A percentile compares a stretch with the other conserved stretches of the same genome.
phyloP scores from a whole-genome alignment of 2,888 invertebrate species.

The Fragum fragum region DNA sequence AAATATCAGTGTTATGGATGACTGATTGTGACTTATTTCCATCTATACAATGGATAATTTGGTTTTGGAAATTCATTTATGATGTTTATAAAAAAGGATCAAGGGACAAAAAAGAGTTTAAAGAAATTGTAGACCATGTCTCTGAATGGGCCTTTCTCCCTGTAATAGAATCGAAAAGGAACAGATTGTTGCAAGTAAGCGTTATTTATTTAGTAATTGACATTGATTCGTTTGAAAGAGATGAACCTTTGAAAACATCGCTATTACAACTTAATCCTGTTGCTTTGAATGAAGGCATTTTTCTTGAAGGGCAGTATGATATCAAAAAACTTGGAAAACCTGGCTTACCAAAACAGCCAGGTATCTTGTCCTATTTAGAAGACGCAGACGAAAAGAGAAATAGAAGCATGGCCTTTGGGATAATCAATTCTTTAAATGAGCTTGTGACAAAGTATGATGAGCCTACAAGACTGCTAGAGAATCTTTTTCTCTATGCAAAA shows the following conservation, averaged over 20 bases:
- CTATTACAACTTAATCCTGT: background rate
- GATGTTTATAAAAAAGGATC: background rate
- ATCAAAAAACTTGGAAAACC: background rate
- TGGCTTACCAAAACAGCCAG: too few relatives aligned
- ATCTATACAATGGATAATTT: background rate
- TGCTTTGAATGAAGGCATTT: background rate
- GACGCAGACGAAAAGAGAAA: background rate
- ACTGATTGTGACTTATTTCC: background rate
- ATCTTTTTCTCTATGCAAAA: background rate
- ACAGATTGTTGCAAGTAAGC: background rate
- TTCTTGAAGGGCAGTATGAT: background rate
- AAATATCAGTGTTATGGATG: conserved; percentile 8
- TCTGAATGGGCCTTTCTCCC: conserved; percentile 8
- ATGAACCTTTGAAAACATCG: background rate
- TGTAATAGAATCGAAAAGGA: background rate
- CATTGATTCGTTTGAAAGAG: background rate
- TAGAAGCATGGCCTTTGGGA: background rate
- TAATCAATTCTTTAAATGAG: background rate
- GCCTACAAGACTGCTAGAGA: background rate
- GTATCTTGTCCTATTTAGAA: background rate
- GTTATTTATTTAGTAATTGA: background rate
- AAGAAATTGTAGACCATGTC: background rate
- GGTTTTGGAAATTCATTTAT: conserved; percentile 29
- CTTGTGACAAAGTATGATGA: background rate
- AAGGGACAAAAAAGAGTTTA: background rate